Percentiles rank a stretch among this genome's conserved stretches.
These are phyloP conservation scores for Copidosoma aretas DNA, from an alignment of 2,888 invertebrate genomes.

Conservation along the genomic window DNA sequence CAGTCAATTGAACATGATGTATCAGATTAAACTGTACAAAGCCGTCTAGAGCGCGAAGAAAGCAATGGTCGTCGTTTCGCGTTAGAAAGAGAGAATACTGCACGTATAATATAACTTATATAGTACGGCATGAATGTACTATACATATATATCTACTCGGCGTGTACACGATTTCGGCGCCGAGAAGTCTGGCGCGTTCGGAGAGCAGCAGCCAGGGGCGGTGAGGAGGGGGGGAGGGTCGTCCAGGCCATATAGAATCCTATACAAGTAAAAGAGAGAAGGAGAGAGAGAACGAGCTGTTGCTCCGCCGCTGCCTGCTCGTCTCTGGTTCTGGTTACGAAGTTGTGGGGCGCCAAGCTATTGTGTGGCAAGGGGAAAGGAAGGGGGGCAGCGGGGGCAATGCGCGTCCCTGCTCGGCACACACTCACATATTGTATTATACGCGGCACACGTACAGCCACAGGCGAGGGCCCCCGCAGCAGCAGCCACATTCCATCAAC, in stretches of 20 bases:
- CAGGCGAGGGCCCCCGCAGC: conserved; percentile 45
- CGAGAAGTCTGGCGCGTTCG: conserved; percentile 60
- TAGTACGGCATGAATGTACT: no score
- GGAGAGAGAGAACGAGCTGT: conserved; percentile 31
- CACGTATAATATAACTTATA: no score
- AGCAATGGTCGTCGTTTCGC: no score
- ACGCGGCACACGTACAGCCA: conserved; percentile 20
- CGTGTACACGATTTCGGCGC: conserved; percentile 61
- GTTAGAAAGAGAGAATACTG: no score
- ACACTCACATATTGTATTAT: not conserved
- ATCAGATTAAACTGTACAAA: no score
- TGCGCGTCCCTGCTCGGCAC: conserved; percentile 1
- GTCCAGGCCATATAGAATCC: conserved; percentile 11
- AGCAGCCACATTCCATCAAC: conserved; percentile 58
- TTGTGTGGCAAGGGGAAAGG: conserved; percentile 35
- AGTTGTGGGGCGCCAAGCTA: conserved; percentile 62
- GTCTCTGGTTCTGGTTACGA: conserved; percentile 62
- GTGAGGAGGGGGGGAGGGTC: not conserved
- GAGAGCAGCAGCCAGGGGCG: conserved; percentile 1
- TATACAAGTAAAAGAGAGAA: conserved; percentile 21
- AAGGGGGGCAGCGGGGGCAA: conserved; percentile 5
- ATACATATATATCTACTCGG: conserved; percentile 36
- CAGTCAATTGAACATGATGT: no score
- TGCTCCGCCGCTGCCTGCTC: conserved; percentile 48
- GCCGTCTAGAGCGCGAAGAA: no score